A percentile compares a stretch with the other conserved stretches of the same genome.
Conservation (phyloP, 2,888 invertebrate species). For the Tricholauxania praeusta region DNA sequence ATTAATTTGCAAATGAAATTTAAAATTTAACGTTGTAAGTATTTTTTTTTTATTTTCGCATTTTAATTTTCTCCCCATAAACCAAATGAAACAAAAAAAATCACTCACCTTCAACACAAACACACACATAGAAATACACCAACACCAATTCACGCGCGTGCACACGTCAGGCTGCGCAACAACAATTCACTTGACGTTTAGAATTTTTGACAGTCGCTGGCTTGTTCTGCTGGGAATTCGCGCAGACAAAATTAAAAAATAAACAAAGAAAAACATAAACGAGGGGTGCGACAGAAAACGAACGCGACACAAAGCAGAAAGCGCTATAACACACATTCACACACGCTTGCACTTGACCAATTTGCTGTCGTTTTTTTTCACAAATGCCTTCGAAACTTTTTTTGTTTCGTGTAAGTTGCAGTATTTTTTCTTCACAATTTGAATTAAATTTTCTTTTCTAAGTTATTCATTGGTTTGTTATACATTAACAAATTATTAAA, state of each 20-base stretch:
- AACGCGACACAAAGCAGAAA: neutral
- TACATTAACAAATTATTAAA: constrained; percentile 13
- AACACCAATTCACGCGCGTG: neutral
- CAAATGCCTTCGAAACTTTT: neutral
- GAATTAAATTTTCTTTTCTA: constrained; percentile 7
- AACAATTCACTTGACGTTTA: constrained; percentile 20
- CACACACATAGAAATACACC: neutral
- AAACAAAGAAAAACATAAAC: neutral
- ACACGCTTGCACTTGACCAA: constrained; percentile 45
- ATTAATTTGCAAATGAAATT: neutral
- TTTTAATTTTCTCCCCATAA: no score
- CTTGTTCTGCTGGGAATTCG: neutral
- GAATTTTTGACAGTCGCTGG: constrained; percentile 26
- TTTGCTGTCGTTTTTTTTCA: constrained; percentile 11
- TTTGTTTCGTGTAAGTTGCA: constrained; percentile 15
- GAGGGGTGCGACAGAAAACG: neutral
- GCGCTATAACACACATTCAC: neutral
- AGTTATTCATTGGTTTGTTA: neutral
- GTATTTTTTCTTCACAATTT: constrained; percentile 12
- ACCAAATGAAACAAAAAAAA: neutral
- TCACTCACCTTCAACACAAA: constrained; percentile 22
- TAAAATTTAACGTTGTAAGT: neutral
- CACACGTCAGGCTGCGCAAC: neutral
- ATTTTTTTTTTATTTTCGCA: constrained; percentile 4
- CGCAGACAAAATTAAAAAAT: constrained; percentile 1